Evolutionary conservation across 35 echinoderm and acorn worm genomes (phyloP).

Genomic region (Ophiothrix spiculata): DNA sequence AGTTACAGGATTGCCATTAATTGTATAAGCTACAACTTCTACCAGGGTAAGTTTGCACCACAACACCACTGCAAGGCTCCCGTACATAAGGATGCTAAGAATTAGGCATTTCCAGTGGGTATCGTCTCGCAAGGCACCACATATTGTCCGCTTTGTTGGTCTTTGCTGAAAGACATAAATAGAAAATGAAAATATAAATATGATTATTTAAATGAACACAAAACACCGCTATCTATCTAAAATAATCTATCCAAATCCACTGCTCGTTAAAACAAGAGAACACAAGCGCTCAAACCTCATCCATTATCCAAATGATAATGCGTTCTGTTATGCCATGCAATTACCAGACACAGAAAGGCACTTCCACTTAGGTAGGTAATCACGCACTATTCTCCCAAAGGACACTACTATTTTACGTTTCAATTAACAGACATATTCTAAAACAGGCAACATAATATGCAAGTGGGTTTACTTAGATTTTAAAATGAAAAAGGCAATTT

Average conservation of each 20-base stretch:
- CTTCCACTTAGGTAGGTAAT: neutral
- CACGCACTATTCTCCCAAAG: neutral
- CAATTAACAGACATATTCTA: neutral
- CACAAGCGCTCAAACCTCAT: neutral
- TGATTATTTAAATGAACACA: neutral
- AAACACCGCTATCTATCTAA: neutral
- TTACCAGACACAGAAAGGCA: neutral
- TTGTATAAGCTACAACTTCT: conserved; percentile 55
- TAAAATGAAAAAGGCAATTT: neutral
- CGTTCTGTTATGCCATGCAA: neutral
- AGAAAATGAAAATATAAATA: conserved; percentile 17
- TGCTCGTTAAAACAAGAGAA: neutral
- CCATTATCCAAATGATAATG: neutral
- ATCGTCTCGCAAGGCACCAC: conserved; percentile 68
- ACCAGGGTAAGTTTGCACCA: conserved; percentile 82
- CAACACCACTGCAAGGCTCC: conserved; percentile 78
- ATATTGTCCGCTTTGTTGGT: conserved; percentile 59
- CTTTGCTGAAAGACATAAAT: conserved; percentile 55
- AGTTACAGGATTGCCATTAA: conserved; percentile 19
- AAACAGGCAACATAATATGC: neutral
- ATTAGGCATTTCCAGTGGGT: conserved; percentile 99
- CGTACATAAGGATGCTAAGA: conserved; percentile 72
- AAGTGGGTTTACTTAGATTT: neutral
- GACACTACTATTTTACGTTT: neutral
- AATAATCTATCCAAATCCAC: neutral